phyloP scores from a whole-genome alignment of 2,888 invertebrate species.

The Dynastes hyllus region DNA sequence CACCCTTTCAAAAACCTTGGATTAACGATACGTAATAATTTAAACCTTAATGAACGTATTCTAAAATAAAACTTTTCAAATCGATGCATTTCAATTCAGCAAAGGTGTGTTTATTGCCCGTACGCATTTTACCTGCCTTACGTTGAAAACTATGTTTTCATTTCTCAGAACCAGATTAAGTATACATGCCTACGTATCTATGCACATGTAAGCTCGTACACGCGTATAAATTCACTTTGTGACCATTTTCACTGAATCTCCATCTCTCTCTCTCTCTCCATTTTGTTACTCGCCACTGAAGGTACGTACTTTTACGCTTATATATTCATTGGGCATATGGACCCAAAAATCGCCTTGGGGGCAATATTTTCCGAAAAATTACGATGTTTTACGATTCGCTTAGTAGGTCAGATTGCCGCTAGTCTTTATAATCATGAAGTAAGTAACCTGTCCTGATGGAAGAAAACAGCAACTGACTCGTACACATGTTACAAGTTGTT shows the following conservation, averaged over 20 bases:
- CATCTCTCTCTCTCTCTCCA: not conserved
- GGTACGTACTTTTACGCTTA: constrained; percentile 9
- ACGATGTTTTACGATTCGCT: constrained; percentile 55
- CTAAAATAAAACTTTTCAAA: constrained; percentile 11
- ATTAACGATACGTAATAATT: constrained; percentile 10
- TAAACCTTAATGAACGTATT: not conserved
- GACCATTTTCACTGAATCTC: constrained; percentile 32
- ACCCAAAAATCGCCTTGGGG: constrained; percentile 49
- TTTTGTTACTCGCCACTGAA: constrained; percentile 2
- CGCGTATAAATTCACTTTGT: constrained; percentile 28
- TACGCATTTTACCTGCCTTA: constrained; percentile 2
- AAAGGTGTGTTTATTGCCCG: constrained; percentile 30
- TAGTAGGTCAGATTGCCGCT: constrained; percentile 59
- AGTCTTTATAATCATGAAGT: constrained; percentile 56
- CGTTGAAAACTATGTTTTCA: constrained; percentile 22
- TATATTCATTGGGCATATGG: constrained; percentile 26
- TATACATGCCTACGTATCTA: constrained; percentile 5
- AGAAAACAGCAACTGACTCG: constrained; percentile 47
- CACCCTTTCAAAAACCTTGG: constrained; percentile 15
- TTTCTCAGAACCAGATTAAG: constrained; percentile 15
- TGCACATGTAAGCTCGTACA: not conserved
- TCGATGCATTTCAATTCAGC: constrained; percentile 18
- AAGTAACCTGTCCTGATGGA: constrained; percentile 54
- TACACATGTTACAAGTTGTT: constrained; percentile 43
- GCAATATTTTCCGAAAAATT: constrained; percentile 56